These are phyloP conservation scores for Cyanistes caeruleus DNA, from an alignment of 2,113 vertebrate genomes.

Conservation along the genomic window DNA sequence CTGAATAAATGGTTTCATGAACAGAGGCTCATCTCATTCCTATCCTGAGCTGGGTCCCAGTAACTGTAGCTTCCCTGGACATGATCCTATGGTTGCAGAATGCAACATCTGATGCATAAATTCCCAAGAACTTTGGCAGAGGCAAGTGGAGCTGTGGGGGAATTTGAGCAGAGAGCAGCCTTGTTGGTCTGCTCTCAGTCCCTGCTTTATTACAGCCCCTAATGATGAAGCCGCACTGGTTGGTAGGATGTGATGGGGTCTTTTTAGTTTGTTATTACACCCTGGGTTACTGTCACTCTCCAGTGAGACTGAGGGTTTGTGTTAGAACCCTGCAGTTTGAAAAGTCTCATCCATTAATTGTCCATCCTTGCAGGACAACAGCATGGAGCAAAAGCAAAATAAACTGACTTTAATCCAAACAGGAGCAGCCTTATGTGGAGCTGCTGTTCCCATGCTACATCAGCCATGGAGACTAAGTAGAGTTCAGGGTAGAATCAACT, in stretches of 20 bases:
- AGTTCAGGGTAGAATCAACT: not conserved
- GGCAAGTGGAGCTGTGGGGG: not conserved
- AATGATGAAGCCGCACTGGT: not conserved
- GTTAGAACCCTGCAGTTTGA: not conserved
- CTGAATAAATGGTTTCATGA: no score
- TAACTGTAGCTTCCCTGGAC: no score
- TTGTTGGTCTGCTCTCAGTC: not conserved
- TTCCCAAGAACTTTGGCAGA: not conserved
- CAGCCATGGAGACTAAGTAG: not conserved
- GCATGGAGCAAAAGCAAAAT: not conserved
- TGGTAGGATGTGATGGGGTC: not conserved
- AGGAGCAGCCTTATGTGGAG: not conserved
- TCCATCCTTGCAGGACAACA: not conserved
- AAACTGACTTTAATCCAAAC: not conserved
- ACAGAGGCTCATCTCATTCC: no score
- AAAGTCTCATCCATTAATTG: not conserved
- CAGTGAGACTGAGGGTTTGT: not conserved
- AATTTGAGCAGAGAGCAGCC: not conserved
- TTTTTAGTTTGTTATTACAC: not conserved
- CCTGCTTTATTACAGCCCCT: not conserved
- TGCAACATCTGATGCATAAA: accelerated
- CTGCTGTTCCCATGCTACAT: not conserved
- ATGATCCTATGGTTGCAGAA: no score
- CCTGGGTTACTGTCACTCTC: not conserved
- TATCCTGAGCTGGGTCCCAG: no score